phyloP scores from a whole-genome alignment of 1,140 invertebrate genomes.

The Drosophila lacteicornis region DNA sequence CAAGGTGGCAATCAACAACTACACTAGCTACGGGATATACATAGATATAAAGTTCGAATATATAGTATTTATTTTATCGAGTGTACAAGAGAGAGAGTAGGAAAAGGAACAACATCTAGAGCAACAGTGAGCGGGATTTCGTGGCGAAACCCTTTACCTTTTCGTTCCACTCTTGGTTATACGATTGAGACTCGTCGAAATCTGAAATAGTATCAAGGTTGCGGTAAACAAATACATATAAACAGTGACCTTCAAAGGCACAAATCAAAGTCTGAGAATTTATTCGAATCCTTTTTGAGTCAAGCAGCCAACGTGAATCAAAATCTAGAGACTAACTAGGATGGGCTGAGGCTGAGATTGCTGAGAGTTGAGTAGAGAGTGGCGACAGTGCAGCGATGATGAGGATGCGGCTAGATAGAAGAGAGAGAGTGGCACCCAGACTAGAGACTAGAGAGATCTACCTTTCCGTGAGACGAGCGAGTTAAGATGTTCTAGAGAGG shows the following conservation, averaged over 20 bases:
- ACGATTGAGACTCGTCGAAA: constrained; percentile 84
- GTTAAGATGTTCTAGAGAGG: constrained; percentile 45
- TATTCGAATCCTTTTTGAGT: constrained; percentile 36
- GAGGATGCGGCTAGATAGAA: constrained; percentile 29
- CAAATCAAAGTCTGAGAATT: constrained; percentile 33
- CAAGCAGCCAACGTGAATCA: constrained; percentile 54
- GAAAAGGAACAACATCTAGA: constrained; percentile 52
- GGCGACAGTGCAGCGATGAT: constrained; percentile 41
- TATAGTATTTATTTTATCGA: constrained; percentile 1
- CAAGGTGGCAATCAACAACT: constrained; percentile 55
- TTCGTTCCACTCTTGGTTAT: constrained; percentile 84
- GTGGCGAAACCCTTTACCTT: constrained; percentile 81
- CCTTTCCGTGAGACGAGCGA: constrained; percentile 32
- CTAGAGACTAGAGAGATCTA: constrained; percentile 29
- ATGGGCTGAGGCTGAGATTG: constrained; percentile 41
- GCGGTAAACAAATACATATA: constrained; percentile 40
- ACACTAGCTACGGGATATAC: constrained; percentile 65
- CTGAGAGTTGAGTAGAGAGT: constrained; percentile 10
- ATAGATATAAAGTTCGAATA: constrained; percentile 15
- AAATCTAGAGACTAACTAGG: constrained; percentile 48
- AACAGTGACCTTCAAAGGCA: constrained; percentile 21
- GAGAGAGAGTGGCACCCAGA: constrained; percentile 16
- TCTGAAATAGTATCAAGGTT: constrained; percentile 81
- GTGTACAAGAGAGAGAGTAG: constrained; percentile 33
- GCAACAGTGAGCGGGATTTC: constrained; percentile 64